phyloP scores from a whole-genome alignment of 2,888 invertebrate species.

The Platycheirus rosarum region DNA sequence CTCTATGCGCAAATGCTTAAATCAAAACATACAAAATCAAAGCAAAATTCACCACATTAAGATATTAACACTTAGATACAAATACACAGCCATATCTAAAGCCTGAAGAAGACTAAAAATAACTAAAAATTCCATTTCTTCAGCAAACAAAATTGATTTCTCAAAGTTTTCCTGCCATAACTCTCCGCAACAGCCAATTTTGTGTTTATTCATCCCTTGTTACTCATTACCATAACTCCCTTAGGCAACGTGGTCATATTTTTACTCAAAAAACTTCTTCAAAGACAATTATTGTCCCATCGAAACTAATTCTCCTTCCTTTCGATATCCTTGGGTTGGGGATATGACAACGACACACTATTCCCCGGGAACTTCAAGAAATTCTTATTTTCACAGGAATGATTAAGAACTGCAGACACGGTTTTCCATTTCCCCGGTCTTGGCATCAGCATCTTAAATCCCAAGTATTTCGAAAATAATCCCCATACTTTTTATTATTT shows the following conservation, averaged over 20 bases:
- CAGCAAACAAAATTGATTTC: slow-evolving; percentile 34
- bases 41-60: too few relatives aligned
- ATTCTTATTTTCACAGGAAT: slow-evolving; percentile 14
- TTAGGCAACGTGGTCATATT: slow-evolving; percentile 12
- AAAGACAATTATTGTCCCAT: slow-evolving; percentile 33
- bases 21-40: too few relatives aligned
- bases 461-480: slow-evolving; percentile 55
- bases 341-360: slow-evolving; percentile 13
- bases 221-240: slow-evolving; percentile 18
- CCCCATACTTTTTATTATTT: slow-evolving; percentile 53
- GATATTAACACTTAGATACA: too few relatives aligned
- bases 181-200: slow-evolving; percentile 17
- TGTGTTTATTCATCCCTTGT: neutral
- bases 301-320: slow-evolving; percentile 36
- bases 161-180: slow-evolving; percentile 1
- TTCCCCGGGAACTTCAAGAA: slow-evolving; percentile 8
- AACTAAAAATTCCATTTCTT: too few relatives aligned
- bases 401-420: slow-evolving; percentile 42
- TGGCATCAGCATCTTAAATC: slow-evolving; percentile 55
- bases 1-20: too few relatives aligned
- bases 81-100: too few relatives aligned
- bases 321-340: slow-evolving; percentile 19
- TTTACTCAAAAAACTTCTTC: slow-evolving; percentile 9
- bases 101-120: too few relatives aligned
- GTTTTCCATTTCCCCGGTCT: slow-evolving; percentile 27